Evolutionary conservation across 1,140 invertebrate species (phyloP).

Genomic region (Drosophila arawakana): DNA sequence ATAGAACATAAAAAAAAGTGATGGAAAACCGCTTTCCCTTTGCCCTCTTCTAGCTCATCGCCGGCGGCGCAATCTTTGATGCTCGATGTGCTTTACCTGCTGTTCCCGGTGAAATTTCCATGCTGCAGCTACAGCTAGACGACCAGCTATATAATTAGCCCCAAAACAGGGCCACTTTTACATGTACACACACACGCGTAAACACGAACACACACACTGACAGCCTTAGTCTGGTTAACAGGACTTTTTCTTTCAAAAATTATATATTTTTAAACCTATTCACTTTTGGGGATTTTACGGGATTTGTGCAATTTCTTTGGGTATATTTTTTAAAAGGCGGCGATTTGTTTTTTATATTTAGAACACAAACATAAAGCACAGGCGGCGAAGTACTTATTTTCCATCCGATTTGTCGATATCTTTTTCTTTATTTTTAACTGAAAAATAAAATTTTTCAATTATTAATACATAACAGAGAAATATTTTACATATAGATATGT

Average conservation of each 20-base stretch:
- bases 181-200: slow-evolving; percentile 42
- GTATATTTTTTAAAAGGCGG: slow-evolving; percentile 9
- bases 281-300: slow-evolving; percentile 31
- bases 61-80: background rate
- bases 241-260: slow-evolving; percentile 54
- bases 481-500: slow-evolving; percentile 7
- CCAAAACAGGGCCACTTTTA: slow-evolving; percentile 67
- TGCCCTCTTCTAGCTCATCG: slow-evolving; percentile 5
- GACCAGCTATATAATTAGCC: slow-evolving; percentile 76
- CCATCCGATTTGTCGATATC: slow-evolving; percentile 3
- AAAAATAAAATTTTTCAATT: slow-evolving; percentile 25
- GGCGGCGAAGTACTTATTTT: slow-evolving; percentile 31
- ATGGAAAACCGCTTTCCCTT: slow-evolving; percentile 46
- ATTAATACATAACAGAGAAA: slow-evolving; percentile 10
- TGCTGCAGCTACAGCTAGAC: slow-evolving; percentile 67
- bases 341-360: slow-evolving; percentile 70
- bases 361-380: slow-evolving; percentile 27
- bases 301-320: slow-evolving; percentile 26
- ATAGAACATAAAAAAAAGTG: slow-evolving; percentile 14
- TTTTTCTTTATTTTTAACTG: slow-evolving; percentile 21
- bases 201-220: slow-evolving; percentile 9
- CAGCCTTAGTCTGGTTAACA: slow-evolving; percentile 27
- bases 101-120: slow-evolving; percentile 65
- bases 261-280: slow-evolving; percentile 23
- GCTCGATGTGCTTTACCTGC: slow-evolving; percentile 42